Evolutionary conservation across 2,797 vertebrate genomes (phyloP).

Genomic region (Myotis pilosus): DNA sequence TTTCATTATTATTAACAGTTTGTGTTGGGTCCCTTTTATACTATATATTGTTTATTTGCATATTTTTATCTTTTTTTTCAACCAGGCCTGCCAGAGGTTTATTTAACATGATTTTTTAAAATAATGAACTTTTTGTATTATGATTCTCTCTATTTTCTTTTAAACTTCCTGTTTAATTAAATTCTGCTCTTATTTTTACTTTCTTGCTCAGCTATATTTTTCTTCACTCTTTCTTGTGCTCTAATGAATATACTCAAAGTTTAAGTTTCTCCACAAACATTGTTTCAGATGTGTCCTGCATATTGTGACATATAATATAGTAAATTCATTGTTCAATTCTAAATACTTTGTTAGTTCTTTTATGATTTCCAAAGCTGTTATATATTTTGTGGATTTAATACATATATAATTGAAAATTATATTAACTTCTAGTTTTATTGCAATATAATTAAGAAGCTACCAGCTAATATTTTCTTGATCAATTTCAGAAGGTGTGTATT

Average conservation of each 20-base stretch:
- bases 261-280: neutral
- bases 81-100: neutral
- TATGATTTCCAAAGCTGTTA: neutral
- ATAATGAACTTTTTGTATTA: neutral
- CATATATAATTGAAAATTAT: neutral
- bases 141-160: neutral
- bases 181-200: neutral
- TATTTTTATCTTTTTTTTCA: neutral
- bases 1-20: slow-evolving; percentile 14
- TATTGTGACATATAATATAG: neutral
- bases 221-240: neutral
- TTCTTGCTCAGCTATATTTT: slow-evolving; percentile 20
- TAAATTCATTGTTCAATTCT: slow-evolving; percentile 6
- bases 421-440: slow-evolving; percentile 38
- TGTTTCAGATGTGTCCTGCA: neutral
- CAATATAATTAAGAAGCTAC: neutral
- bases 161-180: neutral
- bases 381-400: neutral
- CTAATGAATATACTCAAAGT: neutral
- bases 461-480: neutral
- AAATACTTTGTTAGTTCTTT: neutral
- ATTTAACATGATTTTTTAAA: neutral
- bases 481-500: neutral
- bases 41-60: neutral
- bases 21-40: neutral